Evolutionary conservation across 1,140 invertebrate species (phyloP).

Genomic region (Lordiphosa clarofinis): DNA sequence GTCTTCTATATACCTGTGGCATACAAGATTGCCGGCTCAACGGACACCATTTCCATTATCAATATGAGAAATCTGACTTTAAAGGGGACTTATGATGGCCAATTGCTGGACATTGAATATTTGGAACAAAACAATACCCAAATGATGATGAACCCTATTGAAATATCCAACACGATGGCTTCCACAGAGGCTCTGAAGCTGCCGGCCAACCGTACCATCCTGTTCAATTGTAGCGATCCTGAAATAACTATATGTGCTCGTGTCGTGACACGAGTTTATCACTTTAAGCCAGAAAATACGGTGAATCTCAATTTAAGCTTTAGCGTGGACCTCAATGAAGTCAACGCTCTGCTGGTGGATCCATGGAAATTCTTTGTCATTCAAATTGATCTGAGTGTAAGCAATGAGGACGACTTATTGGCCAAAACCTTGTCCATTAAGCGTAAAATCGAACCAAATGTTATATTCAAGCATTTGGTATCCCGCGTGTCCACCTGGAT

Average conservation of each 20-base stretch:
- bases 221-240: constrained; percentile 73
- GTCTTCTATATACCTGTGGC: constrained; percentile 68
- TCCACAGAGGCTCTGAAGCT: constrained; percentile 47
- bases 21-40: constrained; percentile 52
- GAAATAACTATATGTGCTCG: constrained; percentile 63
- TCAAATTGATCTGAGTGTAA: constrained; percentile 46
- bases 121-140: constrained; percentile 64
- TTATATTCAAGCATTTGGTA: constrained; percentile 70
- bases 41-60: constrained; percentile 55
- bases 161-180: constrained; percentile 37
- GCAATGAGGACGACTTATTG: constrained; percentile 54
- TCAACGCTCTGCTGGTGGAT: constrained; percentile 71
- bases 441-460: constrained; percentile 64
- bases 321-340: constrained; percentile 62
- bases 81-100: constrained; percentile 64
- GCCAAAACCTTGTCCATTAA: constrained; percentile 41
- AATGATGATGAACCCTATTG: constrained; percentile 55
- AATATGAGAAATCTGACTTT: constrained; percentile 61
- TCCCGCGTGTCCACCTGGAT: constrained; percentile 57
- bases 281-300: constrained; percentile 65
- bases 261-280: constrained; percentile 62
- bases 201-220: constrained; percentile 75
- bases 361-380: constrained; percentile 77
- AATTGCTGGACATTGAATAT: constrained; percentile 54
- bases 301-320: constrained; percentile 65